Base-by-base conservation (phyloP, 2,888 invertebrate genomes). In the Tenthredo amoena region DNA sequence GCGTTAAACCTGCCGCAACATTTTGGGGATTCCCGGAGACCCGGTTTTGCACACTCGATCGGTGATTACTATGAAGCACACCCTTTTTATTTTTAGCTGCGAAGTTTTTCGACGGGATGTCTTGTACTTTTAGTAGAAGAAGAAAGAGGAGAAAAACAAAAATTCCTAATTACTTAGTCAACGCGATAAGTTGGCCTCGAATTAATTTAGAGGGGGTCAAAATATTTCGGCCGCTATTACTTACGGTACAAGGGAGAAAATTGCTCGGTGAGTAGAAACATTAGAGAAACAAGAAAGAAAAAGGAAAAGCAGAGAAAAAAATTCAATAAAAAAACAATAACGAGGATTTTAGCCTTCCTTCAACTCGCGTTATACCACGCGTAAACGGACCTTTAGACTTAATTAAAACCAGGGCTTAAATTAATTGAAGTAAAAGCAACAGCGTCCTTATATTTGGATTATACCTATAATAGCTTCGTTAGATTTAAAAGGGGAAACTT, bases 1-100 rank as follows among this genome's bases (percentile, higher is more conserved):
- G 81, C 18, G 62, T 81, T 62, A 58, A 77, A 77, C 81, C 62
- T 74, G 21, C n/a, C 6, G 58, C 34, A 81, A 81, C 81, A 81
- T n/a, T 81, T 81, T 58, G 58, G 21, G 81, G 81, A 81, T 62
- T 81, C 62, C 81, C 21, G 3, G 40, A 12, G 15, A 21, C 15
- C 62, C n/a, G 62, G 5, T 40, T 62, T 81, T 62, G 18, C 21
- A 40, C 62, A 31, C 58, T 81, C 62, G 81, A 81, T 79, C 37
- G n/a, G 7, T 47, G 47, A 47, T 40, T 72, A 21, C 31, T 34
- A 18, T 9, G 3, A 31, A 77, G n/a, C 55, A 1, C 5, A n/a
- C 18, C 6, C 15, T n/a, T 26, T n/a, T 76, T 74, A n/a, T 40
- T 26, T 21, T 10, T 31, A 37, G 37, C n/a, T 18, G 31, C 9